Conservation (phyloP, 2,113 vertebrate species). For the Laterallus jamaicensis region DNA sequence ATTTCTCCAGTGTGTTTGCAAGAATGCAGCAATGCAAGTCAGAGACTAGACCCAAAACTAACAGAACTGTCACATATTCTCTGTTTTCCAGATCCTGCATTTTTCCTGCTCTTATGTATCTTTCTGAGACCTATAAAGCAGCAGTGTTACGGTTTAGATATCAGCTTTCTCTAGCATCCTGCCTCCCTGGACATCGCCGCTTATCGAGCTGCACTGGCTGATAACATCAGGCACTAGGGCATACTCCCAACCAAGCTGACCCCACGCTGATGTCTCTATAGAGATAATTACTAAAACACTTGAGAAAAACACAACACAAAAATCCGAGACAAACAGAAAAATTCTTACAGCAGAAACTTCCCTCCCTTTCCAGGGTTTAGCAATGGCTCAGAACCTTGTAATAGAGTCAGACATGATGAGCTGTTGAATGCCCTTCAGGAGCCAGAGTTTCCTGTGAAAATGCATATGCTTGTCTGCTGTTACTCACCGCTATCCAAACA, state of each 20-base stretch:
- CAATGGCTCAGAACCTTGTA: constrained; percentile 35
- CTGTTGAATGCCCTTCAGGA: constrained; percentile 12
- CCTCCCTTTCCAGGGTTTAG: background rate
- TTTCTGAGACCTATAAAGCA: background rate
- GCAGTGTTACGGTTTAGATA: background rate
- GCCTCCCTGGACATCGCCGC: background rate
- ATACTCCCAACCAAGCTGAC: background rate
- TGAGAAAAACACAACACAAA: constrained; percentile 6
- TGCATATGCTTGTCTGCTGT: background rate
- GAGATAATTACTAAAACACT: constrained; percentile 8
- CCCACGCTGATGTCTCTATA: background rate
- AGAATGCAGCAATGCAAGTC: background rate
- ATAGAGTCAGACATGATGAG: constrained; percentile 26
- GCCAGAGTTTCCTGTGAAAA: constrained; percentile 42
- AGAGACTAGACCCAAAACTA: background rate
- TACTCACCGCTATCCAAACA: background rate
- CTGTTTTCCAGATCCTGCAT: background rate
- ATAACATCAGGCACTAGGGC: background rate
- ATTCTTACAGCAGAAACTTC: background rate
- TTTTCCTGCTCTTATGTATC: background rate
- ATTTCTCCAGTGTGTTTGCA: background rate
- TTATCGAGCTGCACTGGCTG: background rate
- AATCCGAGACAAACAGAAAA: background rate
- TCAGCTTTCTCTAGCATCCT: background rate
- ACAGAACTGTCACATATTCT: background rate